Percentiles rank a stretch among this genome's conserved stretches.
Evolutionary conservation across 2,797 vertebrate species (phyloP).

Genomic region (Coreius guichenoti): DNA sequence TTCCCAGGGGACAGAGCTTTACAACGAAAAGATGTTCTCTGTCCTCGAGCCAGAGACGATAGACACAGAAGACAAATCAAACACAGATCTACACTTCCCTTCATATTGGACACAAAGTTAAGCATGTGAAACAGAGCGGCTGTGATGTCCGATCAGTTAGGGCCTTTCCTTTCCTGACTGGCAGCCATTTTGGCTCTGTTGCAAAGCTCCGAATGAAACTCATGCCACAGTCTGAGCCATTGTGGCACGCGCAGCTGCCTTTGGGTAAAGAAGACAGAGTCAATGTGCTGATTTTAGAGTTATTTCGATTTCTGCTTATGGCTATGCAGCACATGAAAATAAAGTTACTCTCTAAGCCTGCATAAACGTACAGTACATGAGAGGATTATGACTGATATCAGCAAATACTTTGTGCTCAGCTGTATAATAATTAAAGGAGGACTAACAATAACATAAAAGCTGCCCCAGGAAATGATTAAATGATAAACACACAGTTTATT

Average conservation of each 20-base stretch:
- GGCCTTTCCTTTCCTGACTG: slow-evolving; percentile 27
- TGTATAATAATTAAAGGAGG: not conserved
- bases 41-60: not conserved
- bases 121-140: not conserved
- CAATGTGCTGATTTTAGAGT: slow-evolving; percentile 54
- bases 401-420: slow-evolving; percentile 9
- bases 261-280: slow-evolving; percentile 39
- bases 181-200: slow-evolving; percentile 51
- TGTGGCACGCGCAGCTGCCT: slow-evolving; percentile 23
- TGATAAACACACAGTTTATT: not conserved
- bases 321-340: slow-evolving; percentile 41
- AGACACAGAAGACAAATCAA: slow-evolving; percentile 19
- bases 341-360: slow-evolving; percentile 24
- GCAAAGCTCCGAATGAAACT: slow-evolving; percentile 48
- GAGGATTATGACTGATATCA: slow-evolving; percentile 18
- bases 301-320: slow-evolving; percentile 39
- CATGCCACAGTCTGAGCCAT: slow-evolving; percentile 27
- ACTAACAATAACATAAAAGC: not conserved
- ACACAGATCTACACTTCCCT: slow-evolving; percentile 2
- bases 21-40: not conserved
- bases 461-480: not conserved
- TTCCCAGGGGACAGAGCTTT: slow-evolving; percentile 15
- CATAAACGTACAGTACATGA: not conserved
- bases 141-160: slow-evolving; percentile 10
- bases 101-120: slow-evolving; percentile 9